Evolutionary conservation across 2,797 vertebrate genomes (phyloP), one percentile per base, ranked within the genome.

Genomic region (Margarornis squamiger): DNA sequence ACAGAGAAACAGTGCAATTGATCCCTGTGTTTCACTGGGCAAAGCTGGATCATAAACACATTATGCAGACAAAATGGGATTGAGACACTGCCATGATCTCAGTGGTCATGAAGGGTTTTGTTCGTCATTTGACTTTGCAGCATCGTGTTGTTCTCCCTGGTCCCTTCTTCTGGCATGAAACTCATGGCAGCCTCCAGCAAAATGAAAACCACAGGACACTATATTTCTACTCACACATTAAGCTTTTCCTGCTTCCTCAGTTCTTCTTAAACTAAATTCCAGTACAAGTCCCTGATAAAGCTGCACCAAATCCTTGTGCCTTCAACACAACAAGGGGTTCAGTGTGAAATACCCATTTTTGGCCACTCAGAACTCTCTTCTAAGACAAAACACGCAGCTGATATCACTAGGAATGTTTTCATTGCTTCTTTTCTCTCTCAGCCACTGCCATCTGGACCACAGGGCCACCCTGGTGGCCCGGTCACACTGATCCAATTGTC

Each of bases 71-170:
- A 27, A 73, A 92, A 85, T 17, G 43, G 55, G 41, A 45, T 9
- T 55, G 82, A 51, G 70, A 24, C 0, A 3, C 41, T 73, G 41
- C 65, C 70, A 32, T 14, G 13, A 7, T 15, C 46, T 43, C 74
- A 18, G 24, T 2, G 32, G 14, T 12, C 29, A 58, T 0, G 3
- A 39, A 62, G 61, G 10, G 0, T 2, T 63, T 21, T 59, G 46
- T 52, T 66, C 49, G 34, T 22, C 32, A 5, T 32, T 57, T 30
- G 18, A 26, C 19, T 83, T 12, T 1, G 21, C 51, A 62, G 43
- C 18, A 10, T 3, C 9, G 3, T 1, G 1, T 17, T 12, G 11
- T 5, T 68, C 30, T 72, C 52, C 36, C 74, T 4, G 15, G 16
- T 26, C 54, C 51, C 49, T 24, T 75, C 45, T 21, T 29, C 67